Evolutionary conservation across 2,888 invertebrate genomes (phyloP), one percentile per base, ranked within the genome.

Genomic region (Thymelicus lineola): DNA sequence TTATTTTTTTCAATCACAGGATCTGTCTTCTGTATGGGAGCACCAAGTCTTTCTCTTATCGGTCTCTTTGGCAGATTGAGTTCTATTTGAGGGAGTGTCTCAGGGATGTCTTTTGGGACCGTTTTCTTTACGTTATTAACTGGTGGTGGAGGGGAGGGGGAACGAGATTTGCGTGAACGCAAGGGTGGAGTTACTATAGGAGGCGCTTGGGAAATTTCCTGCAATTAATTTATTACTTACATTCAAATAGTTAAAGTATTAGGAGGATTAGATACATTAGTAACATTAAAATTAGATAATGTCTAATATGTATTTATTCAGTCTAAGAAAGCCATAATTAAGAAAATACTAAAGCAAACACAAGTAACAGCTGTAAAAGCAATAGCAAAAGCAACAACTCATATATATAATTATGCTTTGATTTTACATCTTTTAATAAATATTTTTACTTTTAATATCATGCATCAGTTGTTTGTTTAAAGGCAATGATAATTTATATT

Each of bases 1-100:
- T 80, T 86, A 74, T 85, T 83, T 74, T 80, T 84, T 10, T 73
- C 74, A 76, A 87, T 84, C 7, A 75, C 63, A 38, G 72, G 65
- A 68, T 80, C 85, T 75, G 83, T 88, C n/a, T 76, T 71, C 69
- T 82, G 81, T 67, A 87, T 86, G 3, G 86, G 80, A 12, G 79
- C 79, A 6, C 93, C 93, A 2, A 94, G 85, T 71, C 94, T 85
- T 73, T 94, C 93, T 69, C 94, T 85, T 1, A 93, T 77, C 0
- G 94, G 90, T 71, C 94, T 87, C 81, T 94, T 94, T 14, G 94
- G 94, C 9, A 94, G 86, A 70, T 91, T 90, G 28, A 94, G 80
- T 77, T 94, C 94, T 75, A 94, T 93, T 72, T 91, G 92, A 0
- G 93, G 93, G 36, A 94, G 79, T 1, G 80, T 83, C 72, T 91